A percentile compares a stretch with the other conserved stretches of the same genome.
These are phyloP conservation scores for Temnothorax unifasciatus DNA, from an alignment of 2,888 invertebrate species.

Conservation along the genomic window DNA sequence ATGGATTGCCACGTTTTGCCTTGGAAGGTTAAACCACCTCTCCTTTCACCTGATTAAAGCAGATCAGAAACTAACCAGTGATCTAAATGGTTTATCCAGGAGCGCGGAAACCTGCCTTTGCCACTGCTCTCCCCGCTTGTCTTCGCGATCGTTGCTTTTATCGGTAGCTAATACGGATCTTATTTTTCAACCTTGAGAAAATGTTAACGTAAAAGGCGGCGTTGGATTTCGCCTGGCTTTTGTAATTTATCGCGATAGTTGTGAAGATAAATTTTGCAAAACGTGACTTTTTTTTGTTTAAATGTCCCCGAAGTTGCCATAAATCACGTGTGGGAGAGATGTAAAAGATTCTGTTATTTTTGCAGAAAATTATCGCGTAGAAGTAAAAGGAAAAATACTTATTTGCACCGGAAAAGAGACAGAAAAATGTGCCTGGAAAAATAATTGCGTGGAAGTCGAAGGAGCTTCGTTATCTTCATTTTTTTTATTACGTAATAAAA, in stretches of 20 bases:
- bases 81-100: neutral
- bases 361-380: neutral
- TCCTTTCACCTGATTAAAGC: constrained; percentile 60
- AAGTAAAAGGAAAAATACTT: neutral
- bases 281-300: constrained; percentile 23
- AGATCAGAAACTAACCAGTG: neutral
- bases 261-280: neutral
- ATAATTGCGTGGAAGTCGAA: neutral
- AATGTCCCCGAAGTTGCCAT: too few species aligned
- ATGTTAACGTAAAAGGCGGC: neutral
- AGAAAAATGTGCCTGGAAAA: neutral
- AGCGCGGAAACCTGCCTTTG: neutral
- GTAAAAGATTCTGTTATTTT: neutral
- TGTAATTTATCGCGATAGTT: neutral
- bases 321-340: neutral
- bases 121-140: neutral
- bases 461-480: neutral
- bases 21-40: constrained; percentile 37
- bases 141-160: neutral
- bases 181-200: constrained; percentile 8
- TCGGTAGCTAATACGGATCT: neutral
- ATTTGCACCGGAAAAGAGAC: neutral
- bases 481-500: neutral
- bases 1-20: constrained; percentile 25
- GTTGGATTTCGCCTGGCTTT: neutral